phyloP scores from a whole-genome alignment of 2,888 invertebrate genomes.

The Conomelus anceps region DNA sequence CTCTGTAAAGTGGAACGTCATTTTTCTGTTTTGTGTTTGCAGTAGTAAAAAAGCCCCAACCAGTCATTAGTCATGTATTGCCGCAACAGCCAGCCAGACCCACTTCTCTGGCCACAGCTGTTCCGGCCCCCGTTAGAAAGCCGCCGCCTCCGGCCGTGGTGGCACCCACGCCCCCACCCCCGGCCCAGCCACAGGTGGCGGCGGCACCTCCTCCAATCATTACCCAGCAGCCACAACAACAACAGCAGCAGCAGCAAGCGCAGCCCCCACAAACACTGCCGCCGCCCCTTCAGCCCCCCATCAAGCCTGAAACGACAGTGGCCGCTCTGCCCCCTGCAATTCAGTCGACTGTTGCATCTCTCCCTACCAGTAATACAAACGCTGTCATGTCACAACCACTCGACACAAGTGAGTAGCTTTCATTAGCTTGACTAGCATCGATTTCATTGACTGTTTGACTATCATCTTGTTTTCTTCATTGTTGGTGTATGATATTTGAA shows the following conservation, averaged over 20 bases:
- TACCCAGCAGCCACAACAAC: constrained; percentile 13
- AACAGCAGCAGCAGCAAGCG: no score
- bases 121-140: constrained; percentile 39
- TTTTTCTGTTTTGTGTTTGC: not conserved
- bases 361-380: constrained; percentile 9
- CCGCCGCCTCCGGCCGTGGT: constrained; percentile 24
- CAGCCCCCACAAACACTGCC: constrained; percentile 18
- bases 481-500: no score
- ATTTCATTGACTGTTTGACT: not conserved
- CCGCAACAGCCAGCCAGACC: constrained; percentile 38
- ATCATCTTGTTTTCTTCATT: not conserved
- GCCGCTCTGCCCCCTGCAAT: no score
- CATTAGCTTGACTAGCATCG: not conserved
- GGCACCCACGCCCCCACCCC: constrained; percentile 18
- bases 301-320: constrained; percentile 17
- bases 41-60: constrained; percentile 34
- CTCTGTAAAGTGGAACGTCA: no score
- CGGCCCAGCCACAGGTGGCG: constrained; percentile 17
- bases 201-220: constrained; percentile 13
- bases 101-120: constrained; percentile 41
- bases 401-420: constrained; percentile 24
- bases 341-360: not conserved
- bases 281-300: constrained; percentile 12
- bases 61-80: constrained; percentile 37
- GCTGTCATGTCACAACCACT: constrained; percentile 9